Percentiles rank a stretch among this genome's conserved stretches.
These are phyloP conservation scores for Eupithecia exiguata DNA, from an alignment of 2,888 invertebrate species.

Conservation along the genomic window DNA sequence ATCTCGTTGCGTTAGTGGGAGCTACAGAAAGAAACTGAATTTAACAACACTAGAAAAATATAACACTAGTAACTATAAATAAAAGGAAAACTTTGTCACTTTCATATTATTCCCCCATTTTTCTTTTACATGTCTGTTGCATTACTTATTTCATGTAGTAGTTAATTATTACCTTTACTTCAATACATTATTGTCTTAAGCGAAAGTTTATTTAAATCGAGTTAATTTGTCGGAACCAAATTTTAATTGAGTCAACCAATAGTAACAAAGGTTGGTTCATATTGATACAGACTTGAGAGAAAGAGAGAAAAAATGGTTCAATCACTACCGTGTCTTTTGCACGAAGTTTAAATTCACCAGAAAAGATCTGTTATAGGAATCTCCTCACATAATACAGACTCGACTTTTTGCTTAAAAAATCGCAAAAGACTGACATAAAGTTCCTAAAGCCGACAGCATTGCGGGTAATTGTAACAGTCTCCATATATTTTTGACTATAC, in stretches of 20 bases:
- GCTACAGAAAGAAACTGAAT: background rate
- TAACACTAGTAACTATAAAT: background rate
- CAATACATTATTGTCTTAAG: background rate
- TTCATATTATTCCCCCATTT: background rate
- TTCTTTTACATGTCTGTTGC: background rate
- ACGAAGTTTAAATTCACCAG: background rate
- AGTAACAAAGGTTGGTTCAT: background rate
- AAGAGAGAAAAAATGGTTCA: too few species aligned
- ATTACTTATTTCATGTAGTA: background rate
- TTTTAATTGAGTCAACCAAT: background rate
- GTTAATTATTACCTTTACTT: background rate
- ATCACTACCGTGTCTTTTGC: background rate
- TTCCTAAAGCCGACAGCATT: background rate
- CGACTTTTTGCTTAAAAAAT: background rate
- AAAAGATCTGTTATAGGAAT: background rate
- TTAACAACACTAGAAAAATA: conserved; percentile 8
- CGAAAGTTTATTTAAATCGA: background rate
- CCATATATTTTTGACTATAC: too few species aligned
- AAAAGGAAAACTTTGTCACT: background rate
- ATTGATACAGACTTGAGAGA: too few species aligned
- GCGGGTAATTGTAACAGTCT: background rate
- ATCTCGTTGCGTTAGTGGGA: conserved; percentile 5
- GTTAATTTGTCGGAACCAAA: background rate
- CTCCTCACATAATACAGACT: background rate
- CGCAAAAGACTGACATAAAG: background rate